phyloP scores from a whole-genome alignment of 2,888 invertebrate genomes.

The Geophilus truncorum region DNA sequence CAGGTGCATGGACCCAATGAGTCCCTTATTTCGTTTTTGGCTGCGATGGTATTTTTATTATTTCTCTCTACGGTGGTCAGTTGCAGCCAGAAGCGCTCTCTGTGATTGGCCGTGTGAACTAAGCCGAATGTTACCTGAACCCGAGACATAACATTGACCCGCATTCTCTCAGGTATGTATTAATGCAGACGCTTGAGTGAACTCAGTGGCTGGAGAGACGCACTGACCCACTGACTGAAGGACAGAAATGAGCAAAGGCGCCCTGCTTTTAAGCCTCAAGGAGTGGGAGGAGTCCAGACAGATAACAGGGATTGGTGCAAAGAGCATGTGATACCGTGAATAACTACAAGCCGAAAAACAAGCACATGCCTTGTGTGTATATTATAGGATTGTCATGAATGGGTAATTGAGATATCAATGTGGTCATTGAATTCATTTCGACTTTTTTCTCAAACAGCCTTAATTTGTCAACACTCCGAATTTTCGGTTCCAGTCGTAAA shows the following conservation, averaged over 20 bases:
- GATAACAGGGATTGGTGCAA: constrained; percentile 7
- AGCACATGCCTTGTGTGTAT: background rate
- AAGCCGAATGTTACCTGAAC: constrained; percentile 12
- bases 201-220: constrained; percentile 17
- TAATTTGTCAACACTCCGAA: background rate
- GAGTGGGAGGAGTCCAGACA: constrained; percentile 14
- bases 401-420: background rate
- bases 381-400: background rate
- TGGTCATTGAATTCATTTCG: background rate
- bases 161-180: constrained; percentile 1
- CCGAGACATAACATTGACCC: constrained; percentile 6
- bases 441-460: background rate
- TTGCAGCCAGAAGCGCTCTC: background rate
- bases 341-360: background rate
- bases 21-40: background rate
- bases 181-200: constrained; percentile 17
- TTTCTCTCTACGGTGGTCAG: background rate
- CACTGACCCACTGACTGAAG: constrained; percentile 27
- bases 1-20: background rate
- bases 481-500: background rate
- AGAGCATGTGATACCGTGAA: background rate
- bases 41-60: background rate
- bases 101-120: background rate
- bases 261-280: constrained; percentile 12
- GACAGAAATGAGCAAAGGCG: constrained; percentile 27